phyloP scores from a whole-genome alignment of 2,797 vertebrate genomes.

The Aeoliscus strigatus region DNA sequence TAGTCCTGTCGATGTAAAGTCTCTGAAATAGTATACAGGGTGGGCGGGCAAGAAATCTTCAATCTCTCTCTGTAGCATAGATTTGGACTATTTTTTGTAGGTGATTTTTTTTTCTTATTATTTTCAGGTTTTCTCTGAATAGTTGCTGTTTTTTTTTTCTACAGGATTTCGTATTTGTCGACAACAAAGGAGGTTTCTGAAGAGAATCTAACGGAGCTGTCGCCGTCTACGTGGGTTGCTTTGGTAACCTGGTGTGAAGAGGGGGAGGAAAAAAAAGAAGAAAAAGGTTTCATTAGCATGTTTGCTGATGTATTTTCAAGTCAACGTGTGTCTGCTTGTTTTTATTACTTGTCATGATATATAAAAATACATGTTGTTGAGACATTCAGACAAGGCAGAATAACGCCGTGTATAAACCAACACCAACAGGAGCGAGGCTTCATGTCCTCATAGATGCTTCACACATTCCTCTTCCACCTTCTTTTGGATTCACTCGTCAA shows the following conservation, averaged over 20 bases:
- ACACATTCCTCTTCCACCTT: too few relatives aligned
- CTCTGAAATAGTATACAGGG: constrained; percentile 63
- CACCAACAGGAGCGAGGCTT: too few relatives aligned
- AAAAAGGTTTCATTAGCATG: background rate
- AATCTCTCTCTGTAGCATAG: constrained; percentile 53
- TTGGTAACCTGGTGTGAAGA: constrained; percentile 80
- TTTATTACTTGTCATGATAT: too few relatives aligned
- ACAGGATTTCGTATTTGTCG: constrained; percentile 98
- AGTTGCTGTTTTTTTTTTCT: constrained; percentile 43
- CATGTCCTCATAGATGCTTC: too few relatives aligned
- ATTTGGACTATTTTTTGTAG: constrained; percentile 54
- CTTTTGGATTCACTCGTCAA: too few relatives aligned
- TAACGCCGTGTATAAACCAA: too few relatives aligned
- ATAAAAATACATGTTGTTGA: too few relatives aligned
- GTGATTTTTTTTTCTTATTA: constrained; percentile 39
- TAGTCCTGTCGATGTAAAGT: constrained; percentile 59
- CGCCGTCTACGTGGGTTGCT: constrained; percentile 88
- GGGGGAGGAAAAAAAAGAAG: background rate
- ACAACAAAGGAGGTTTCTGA: constrained; percentile 92
- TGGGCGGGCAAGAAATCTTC: constrained; percentile 63
- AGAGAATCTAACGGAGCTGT: constrained; percentile 87
- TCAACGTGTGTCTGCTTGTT: too few relatives aligned
- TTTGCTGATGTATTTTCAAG: too few relatives aligned
- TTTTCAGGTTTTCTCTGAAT: constrained; percentile 27
- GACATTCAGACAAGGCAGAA: too few relatives aligned